Conservation (phyloP, 2,113 vertebrate species). For the Ameiurus melas region DNA sequence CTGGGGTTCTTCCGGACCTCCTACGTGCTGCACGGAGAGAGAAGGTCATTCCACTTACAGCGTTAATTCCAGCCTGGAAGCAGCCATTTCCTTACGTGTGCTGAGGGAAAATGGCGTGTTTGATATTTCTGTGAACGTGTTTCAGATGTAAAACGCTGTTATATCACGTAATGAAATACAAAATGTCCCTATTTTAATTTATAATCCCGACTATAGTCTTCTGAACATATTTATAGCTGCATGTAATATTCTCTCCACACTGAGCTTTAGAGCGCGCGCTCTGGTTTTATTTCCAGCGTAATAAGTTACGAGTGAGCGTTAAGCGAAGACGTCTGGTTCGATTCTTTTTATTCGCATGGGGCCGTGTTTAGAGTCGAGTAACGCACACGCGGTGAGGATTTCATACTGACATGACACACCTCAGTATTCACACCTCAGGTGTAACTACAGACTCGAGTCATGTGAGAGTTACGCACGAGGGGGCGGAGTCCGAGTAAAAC, state of each 20-base stretch:
- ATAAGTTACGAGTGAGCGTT: background rate
- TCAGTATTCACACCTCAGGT: no score
- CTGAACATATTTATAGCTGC: background rate
- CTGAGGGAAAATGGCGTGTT: background rate
- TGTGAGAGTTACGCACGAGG: no score
- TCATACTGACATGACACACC: background rate
- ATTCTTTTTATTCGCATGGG: background rate
- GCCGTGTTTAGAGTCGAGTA: background rate
- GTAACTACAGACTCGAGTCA: no score
- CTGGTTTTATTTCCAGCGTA: background rate
- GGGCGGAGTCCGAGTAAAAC: no score
- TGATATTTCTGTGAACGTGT: background rate
- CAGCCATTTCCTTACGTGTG: background rate
- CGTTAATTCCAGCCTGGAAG: background rate
- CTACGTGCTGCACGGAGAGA: constrained; percentile 85
- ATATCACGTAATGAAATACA: background rate
- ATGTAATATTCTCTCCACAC: background rate
- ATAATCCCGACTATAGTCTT: background rate
- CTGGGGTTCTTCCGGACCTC: constrained; percentile 95
- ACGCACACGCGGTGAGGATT: background rate
- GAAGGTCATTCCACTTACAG: constrained; percentile 72
- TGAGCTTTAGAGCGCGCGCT: background rate
- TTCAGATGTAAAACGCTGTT: background rate
- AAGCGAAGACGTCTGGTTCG: background rate
- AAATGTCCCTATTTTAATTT: background rate